Evolutionary conservation across 1,140 invertebrate species (phyloP), one percentile per base, ranked within the genome.

Genomic region (Anastrepha obliqua): DNA sequence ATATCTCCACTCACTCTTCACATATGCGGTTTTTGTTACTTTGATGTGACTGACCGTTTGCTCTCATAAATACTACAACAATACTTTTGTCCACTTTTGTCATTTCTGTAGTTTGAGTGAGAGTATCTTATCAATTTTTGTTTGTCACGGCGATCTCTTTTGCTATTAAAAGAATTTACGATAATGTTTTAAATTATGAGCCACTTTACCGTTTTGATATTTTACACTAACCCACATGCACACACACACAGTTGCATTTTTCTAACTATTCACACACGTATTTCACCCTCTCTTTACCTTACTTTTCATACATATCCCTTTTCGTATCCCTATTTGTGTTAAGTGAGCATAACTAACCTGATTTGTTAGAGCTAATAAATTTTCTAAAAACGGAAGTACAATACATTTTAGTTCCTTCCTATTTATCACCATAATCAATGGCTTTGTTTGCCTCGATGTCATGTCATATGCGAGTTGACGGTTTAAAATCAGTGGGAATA

Each of bases 301-400:
- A 8, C 11, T 29, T 55, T 51, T n/a, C 44, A 29, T 8, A 81
- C 17, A 55, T 81, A 81, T 55, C 74, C 74, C 44, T 55, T 81
- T 81, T 81, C 7, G 11, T 44, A 42, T 51, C 51, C 47, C 20
- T n/a, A 58, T 81, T 90, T 90, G 86, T 88, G 91, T 91, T 91
- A 91, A 91, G 91, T 91, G 91, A 91, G 91, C 91, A 90, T 91
- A 87, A 88, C 90, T 89, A 91, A 91, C 90, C 89, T 90, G 90
- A 91, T 91, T 91, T 91, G 91, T 91, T 92, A 90, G 86, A 91
- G 90, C 90, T 90, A 91, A 91, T 91, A 91, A 91, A 91, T 91
- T 88, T 67, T 88, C 58, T 59, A 70, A 87, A 86, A 86, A 86
- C 88, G 90, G 91, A 91, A 90, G 85, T 60, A 88, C 86, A 90